Percentiles rank a stretch among this genome's conserved stretches.
phyloP scores from a whole-genome alignment of 2,797 vertebrate species.

The Schizopygopsis malacanthus region DNA sequence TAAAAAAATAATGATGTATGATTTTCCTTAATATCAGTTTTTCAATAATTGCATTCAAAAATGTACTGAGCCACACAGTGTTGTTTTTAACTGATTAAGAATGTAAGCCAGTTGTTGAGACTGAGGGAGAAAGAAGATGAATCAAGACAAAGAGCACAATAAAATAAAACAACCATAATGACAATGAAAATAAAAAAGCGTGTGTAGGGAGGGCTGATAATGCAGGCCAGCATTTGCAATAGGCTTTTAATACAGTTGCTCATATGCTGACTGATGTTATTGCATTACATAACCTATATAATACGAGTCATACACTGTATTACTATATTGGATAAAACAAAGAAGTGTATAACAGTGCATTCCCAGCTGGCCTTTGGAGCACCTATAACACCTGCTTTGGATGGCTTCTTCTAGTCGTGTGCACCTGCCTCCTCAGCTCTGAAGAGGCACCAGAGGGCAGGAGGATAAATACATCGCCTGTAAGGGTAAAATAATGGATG shows the following conservation, averaged over 20 bases:
- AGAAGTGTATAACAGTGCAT: constrained; percentile 34
- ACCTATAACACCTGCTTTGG: constrained; percentile 54
- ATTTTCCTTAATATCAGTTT: neutral
- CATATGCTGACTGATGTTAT: constrained; percentile 49
- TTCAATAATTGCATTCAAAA: neutral
- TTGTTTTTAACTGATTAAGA: neutral
- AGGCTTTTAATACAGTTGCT: constrained; percentile 25
- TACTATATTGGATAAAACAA: constrained; percentile 25
- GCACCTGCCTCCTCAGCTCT: constrained; percentile 55
- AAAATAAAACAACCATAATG: neutral
- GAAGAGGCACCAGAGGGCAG: constrained; percentile 53
- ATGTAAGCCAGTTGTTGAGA: neutral
- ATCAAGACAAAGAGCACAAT: neutral
- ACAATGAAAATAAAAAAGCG: neutral
- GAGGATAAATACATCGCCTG: constrained; percentile 59
- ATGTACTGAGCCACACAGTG: neutral
- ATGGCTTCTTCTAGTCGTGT: constrained; percentile 38
- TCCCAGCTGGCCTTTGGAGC: constrained; percentile 42
- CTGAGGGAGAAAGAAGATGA: neutral
- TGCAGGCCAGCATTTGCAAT: constrained; percentile 19
- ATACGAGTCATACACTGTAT: constrained; percentile 36
- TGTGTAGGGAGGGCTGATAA: neutral
- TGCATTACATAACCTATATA: constrained; percentile 37
- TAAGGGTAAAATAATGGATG: constrained; percentile 56
- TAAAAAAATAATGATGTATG: neutral